Percentiles rank a stretch among this genome's conserved stretches.
Conservation (phyloP, 2,113 vertebrate genomes). For the Grus americana region DNA sequence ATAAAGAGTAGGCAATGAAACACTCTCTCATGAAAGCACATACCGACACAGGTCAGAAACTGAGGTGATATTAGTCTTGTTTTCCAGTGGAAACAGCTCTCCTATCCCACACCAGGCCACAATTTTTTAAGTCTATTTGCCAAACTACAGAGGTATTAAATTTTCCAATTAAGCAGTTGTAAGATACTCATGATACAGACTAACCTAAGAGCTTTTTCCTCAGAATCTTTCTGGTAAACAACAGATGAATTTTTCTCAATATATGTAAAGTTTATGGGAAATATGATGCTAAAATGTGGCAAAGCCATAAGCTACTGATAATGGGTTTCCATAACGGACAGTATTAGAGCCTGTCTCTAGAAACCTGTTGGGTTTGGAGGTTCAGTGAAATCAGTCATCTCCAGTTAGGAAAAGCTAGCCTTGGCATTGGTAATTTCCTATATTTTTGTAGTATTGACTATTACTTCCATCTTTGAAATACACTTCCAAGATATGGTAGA, state of each 20-base stretch:
- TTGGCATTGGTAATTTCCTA: background rate
- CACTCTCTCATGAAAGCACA: background rate
- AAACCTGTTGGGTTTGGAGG: background rate
- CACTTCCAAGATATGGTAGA: accelerated
- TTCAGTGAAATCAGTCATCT: background rate
- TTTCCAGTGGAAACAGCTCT: background rate
- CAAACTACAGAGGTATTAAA: background rate
- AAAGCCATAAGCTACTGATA: background rate
- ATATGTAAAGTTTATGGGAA: background rate
- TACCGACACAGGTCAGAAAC: background rate
- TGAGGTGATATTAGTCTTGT: background rate
- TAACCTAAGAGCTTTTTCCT: background rate
- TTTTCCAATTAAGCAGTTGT: background rate
- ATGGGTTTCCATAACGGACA: background rate
- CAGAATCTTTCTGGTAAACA: background rate
- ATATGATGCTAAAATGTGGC: background rate
- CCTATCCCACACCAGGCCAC: background rate
- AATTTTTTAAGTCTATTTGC: background rate
- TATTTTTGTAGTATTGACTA: background rate
- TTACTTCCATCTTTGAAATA: background rate
- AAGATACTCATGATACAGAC: background rate
- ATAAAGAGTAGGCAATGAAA: background rate
- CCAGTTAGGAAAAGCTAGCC: background rate
- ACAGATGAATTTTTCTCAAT: background rate
- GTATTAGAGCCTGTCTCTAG: background rate